A percentile compares a stretch with the other conserved stretches of the same genome.
These are phyloP conservation scores for Eupithecia insigniata DNA, from an alignment of 2,888 invertebrate genomes.

Conservation along the genomic window DNA sequence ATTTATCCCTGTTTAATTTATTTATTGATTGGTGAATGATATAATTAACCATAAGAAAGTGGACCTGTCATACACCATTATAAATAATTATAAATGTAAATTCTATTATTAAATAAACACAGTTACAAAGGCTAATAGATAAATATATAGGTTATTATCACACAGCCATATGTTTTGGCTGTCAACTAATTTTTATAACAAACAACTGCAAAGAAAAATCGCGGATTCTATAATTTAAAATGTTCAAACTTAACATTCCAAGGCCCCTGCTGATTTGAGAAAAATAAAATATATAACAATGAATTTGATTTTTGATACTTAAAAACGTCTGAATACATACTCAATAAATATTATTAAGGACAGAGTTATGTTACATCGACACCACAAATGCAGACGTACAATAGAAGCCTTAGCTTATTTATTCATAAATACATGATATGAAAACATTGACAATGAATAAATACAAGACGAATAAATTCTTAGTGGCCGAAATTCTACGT, in stretches of 20 bases:
- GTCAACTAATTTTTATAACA: conserved; percentile 51
- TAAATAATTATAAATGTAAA: conserved; percentile 1
- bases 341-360: background rate
- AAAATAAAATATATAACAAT: background rate
- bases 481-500: conserved; percentile 11
- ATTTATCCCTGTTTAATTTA: background rate
- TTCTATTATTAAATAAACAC: conserved; percentile 29
- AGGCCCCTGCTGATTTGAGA: conserved; percentile 28
- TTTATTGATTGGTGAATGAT: background rate
- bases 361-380: background rate
- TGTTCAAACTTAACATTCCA: conserved; percentile 33
- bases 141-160: conserved; percentile 48
- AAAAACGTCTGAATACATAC: background rate
- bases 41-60: conserved; percentile 2
- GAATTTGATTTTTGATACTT: background rate
- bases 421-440: conserved; percentile 18
- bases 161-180: conserved; percentile 73
- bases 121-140: conserved; percentile 26
- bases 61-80: conserved; percentile 5
- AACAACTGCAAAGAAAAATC: conserved; percentile 36
- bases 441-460: conserved; percentile 19
- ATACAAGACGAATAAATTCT: conserved; percentile 19
- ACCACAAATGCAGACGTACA: background rate
- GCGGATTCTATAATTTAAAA: conserved; percentile 34
- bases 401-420: conserved; percentile 18